These are phyloP conservation scores for Daktulosphaira vitifoliae DNA, from an alignment of 1,140 invertebrate genomes.

Conservation along the genomic window DNA sequence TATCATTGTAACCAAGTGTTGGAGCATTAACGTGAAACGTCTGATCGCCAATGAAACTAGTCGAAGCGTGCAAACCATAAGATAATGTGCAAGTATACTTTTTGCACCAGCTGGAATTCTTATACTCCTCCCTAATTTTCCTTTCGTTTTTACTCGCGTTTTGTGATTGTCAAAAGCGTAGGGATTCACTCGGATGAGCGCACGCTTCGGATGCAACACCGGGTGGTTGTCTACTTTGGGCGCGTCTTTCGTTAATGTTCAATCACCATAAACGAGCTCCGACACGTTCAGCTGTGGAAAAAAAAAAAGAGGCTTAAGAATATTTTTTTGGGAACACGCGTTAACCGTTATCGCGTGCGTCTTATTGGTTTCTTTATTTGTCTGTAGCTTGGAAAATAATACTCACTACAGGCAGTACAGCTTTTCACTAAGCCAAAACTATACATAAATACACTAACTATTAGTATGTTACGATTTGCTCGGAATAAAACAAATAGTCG, in stretches of 20 bases:
- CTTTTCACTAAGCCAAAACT: no score
- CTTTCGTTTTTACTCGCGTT: not conserved
- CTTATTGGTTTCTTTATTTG: no score
- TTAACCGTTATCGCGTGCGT: slow-evolving; percentile 21
- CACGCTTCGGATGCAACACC: slow-evolving; percentile 8
- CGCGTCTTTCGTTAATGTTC: slow-evolving; percentile 9
- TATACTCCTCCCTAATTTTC: no score
- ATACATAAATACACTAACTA: no score
- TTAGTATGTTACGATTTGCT: no score
- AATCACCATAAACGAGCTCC: slow-evolving; percentile 26
- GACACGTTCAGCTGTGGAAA: not conserved
- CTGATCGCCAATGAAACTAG: no score
- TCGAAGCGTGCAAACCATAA: not conserved
- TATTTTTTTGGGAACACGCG: slow-evolving; percentile 9
- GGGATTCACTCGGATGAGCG: slow-evolving; percentile 25
- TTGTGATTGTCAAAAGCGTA: slow-evolving; percentile 11
- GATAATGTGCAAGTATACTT: no score
- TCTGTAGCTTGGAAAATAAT: no score
- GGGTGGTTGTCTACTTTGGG: not conserved
- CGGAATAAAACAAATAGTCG: no score
- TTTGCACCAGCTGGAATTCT: no score
- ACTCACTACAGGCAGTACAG: no score
- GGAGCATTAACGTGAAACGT: not conserved
- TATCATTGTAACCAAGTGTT: slow-evolving; percentile 9
- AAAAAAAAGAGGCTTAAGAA: not conserved